phyloP scores from a whole-genome alignment of 2,113 vertebrate species.

The Cranoglanis bouderius region DNA sequence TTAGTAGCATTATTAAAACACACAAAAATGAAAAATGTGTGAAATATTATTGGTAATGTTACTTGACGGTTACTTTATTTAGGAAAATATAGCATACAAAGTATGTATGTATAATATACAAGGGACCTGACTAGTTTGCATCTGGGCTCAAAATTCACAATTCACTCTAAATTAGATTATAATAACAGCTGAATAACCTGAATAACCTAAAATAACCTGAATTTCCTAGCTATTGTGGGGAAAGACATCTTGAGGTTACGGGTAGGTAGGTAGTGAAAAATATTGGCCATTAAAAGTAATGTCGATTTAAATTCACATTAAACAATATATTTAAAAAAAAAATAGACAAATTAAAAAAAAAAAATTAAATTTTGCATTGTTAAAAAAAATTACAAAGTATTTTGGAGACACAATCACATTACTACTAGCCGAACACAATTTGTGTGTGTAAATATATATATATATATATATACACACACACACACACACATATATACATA shows the following conservation, averaged over 20 bases:
- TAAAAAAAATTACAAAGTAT: background rate
- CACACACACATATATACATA: too few relatives aligned
- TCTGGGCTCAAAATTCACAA: background rate
- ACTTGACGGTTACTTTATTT: background rate
- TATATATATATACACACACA: too few relatives aligned
- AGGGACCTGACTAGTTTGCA: background rate
- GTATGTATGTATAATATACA: too few relatives aligned
- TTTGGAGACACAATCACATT: background rate
- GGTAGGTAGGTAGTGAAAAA: background rate
- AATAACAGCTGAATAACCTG: background rate
- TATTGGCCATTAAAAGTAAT: conserved; percentile 17
- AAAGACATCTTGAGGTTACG: background rate
- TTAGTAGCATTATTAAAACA: background rate
- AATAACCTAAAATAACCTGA: too few relatives aligned
- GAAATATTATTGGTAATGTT: background rate
- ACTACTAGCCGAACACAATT: background rate
- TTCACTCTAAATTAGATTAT: background rate
- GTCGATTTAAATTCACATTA: background rate
- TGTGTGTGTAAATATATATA: too few relatives aligned
- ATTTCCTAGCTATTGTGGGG: too few relatives aligned
- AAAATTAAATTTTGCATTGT: background rate
- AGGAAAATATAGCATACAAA: background rate
- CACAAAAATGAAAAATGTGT: background rate
- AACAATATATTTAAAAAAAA: background rate
- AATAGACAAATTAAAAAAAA: background rate